These are phyloP conservation scores for Loriculus beryllinus DNA, from an alignment of 2,797 vertebrate genomes.

Conservation along the genomic window DNA sequence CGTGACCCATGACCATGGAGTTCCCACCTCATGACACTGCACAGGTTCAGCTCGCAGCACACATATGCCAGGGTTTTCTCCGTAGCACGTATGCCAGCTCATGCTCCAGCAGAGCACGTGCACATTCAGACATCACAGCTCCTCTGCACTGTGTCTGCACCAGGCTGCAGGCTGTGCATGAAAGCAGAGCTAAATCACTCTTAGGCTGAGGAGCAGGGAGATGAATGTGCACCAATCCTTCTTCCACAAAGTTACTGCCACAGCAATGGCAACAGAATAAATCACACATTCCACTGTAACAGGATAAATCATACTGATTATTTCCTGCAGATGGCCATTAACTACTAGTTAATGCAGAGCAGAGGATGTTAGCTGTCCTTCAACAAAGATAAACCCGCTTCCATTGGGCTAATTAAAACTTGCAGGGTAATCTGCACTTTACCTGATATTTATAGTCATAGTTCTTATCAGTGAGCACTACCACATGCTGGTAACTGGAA, in stretches of 20 bases:
- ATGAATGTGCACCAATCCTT: not conserved
- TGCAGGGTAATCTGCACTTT: conserved; percentile 42
- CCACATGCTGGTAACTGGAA: not conserved
- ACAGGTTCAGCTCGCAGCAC: not conserved
- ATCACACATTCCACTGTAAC: not conserved
- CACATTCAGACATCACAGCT: not conserved
- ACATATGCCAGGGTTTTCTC: rapidly evolving
- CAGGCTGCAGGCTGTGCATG: conserved; percentile 18
- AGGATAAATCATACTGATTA: not conserved
- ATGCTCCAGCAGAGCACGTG: not conserved
- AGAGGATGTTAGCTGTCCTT: not conserved
- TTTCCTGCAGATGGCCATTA: conserved; percentile 17
- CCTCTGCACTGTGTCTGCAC: not conserved
- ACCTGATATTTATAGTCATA: conserved; percentile 38
- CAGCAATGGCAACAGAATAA: conserved; percentile 13
- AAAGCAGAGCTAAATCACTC: conserved; percentile 5
- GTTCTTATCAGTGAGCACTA: not conserved
- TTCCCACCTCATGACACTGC: rapidly evolving
- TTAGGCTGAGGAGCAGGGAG: not conserved
- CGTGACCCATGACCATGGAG: rapidly evolving
- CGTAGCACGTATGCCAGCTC: not conserved
- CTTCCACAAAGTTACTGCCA: conserved; percentile 19
- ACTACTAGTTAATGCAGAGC: not conserved
- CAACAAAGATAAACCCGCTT: conserved; percentile 15
- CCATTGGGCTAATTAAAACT: conserved; percentile 54